Evolutionary conservation across 2,888 invertebrate genomes (phyloP), one percentile per base, ranked within the genome.

Genomic region (Cyrtodaria siliqua): DNA sequence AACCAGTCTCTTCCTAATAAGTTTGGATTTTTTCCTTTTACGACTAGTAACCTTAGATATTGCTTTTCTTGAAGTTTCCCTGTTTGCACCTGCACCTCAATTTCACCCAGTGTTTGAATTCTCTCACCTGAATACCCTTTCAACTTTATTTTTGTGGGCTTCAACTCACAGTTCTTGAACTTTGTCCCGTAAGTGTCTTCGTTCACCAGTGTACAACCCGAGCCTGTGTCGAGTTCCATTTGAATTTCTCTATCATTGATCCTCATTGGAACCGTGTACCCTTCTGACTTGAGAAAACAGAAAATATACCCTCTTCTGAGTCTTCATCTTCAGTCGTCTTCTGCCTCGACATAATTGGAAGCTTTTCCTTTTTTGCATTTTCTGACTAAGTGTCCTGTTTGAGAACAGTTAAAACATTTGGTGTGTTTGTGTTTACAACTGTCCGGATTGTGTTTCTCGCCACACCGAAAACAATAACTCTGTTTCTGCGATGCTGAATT

Each of bases 391-490:
- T 73, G 66, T 14, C 73, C 66, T 33, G 44, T 50, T 61, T 66
- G 40, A 2, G 40, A 56, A 61, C 67, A 67, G 14, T 55, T 40
- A 38, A 20, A 73, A 14, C 73, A 67, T 20, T 61, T 67, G 14
- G 49, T 33, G 20, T 56, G 27, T 16, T 73, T 66, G 27, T 50
- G 44, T 12, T 9, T 55, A 23, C 60, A 73, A 9, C 14, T 40
- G 18, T 53, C 57, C 20, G 60, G 18, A 6, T 23, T 14, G 26
- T 66, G 60, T 27, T 55, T 60, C 3, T 33, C 50, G 20, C 50
- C 56, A 67, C 73, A 67, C 14, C 62, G 47, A 49, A 29, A 62
- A 38, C 56, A 63, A n/a, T n/a, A n/a, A n/a, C n/a, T 49, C 26
- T 49, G 6, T 49, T 33, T 33, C 6, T 33, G 6, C 4, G n/a